Conservation (phyloP, 2,797 vertebrate species). For the Gymnodraco acuticeps region DNA sequence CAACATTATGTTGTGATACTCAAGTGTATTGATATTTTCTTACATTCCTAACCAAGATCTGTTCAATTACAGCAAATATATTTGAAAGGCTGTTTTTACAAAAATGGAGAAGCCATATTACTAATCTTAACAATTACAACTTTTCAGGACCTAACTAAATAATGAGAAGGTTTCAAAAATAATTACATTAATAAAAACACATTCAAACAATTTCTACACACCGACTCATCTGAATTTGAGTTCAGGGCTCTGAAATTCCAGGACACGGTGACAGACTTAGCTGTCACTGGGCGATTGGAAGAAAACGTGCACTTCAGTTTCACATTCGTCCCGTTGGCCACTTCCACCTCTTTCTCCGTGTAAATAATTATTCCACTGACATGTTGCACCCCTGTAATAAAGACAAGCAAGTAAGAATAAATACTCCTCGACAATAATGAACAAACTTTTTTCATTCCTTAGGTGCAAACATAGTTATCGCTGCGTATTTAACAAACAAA, state of each 20-base stretch:
- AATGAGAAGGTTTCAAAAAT: too few species aligned
- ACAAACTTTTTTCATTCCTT: background rate
- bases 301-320: constrained; percentile 92
- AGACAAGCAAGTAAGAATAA: constrained; percentile 15
- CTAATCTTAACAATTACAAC: too few species aligned
- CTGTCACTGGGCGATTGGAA: constrained; percentile 71
- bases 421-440: background rate
- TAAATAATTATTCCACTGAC: constrained; percentile 84
- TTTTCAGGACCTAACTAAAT: background rate
- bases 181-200: background rate
- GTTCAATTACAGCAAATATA: background rate
- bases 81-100: background rate
- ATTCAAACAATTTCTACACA: constrained; percentile 72
- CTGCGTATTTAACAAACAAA: background rate
- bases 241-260: constrained; percentile 90
- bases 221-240: constrained; percentile 80
- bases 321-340: constrained; percentile 89
- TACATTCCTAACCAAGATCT: background rate
- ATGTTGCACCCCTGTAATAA: constrained; percentile 77
- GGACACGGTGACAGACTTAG: constrained; percentile 74
- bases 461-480: background rate
- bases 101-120: background rate
- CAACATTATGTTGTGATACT: too few species aligned
- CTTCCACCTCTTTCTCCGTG: constrained; percentile 84
- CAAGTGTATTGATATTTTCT: too few species aligned